Evolutionary conservation across 2,113 vertebrate species (phyloP), one percentile per base, ranked within the genome.

Genomic region (Mormyrus iriodes): DNA sequence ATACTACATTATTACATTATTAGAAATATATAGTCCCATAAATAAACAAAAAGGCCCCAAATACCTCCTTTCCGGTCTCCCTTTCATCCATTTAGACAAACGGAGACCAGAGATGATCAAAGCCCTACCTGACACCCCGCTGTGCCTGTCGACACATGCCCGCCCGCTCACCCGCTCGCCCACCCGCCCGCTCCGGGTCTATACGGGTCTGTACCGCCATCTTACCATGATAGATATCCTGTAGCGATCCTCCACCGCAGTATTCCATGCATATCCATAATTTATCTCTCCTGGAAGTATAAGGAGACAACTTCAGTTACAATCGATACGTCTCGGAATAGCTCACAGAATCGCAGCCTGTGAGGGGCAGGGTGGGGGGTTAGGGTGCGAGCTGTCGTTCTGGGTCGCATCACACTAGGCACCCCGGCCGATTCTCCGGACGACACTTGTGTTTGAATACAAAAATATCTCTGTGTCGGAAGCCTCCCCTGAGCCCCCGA

Each of bases 211-310:
- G 10, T 9, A 1, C 42, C 35, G 2, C 44, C 3, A 44, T 53
- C 93, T 73, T 96, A 99, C 98, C 96, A 52, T 99, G 98, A 94
- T 99, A 99, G 92, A 99, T 99, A 92, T 99, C 98, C 88, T 99
- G 98, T 89, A 99, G 97, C 52, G 98, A 99, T 90, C 98, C 98
- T 10, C 98, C 98, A 90, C 98, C 98, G 94, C 98, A 99, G 94
- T 98, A 99, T 91, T 99, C 98, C 98, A 99, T 99, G 94, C 98
- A 98, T 93, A 99, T 99, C 98, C 98, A 99, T 88, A 99, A 95
- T 93, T 99, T 99, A 95, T 99, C 98, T 94, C 98, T 96, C 95
- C 98, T 99, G 94, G 91, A 94, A 88, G 92, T 53, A 82, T 61
- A 42, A 87, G 42, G 65, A 52, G 35, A 88, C 21, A 88, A 88